A percentile compares a stretch with the other conserved stretches of the same genome.
Conservation (phyloP, 2,113 vertebrate genomes). For the Lates calcarifer region DNA sequence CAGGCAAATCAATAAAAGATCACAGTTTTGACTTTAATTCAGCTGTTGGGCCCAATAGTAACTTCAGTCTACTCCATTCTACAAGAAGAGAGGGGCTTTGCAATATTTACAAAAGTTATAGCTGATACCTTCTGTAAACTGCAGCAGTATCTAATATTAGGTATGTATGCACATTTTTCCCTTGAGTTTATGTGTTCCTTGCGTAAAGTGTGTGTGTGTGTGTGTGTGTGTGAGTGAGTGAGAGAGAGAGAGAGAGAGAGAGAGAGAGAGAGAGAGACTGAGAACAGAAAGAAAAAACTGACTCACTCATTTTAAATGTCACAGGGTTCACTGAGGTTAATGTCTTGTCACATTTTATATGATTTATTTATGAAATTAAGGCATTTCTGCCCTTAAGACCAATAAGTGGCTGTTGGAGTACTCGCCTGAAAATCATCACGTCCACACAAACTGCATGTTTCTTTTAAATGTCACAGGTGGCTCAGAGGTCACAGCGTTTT, state of each 20-base stretch:
- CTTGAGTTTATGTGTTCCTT: conserved; percentile 9
- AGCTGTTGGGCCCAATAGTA: conserved; percentile 10
- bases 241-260: neutral
- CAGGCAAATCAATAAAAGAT: conserved; percentile 39
- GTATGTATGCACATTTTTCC: conserved; percentile 10
- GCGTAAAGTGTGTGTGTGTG: no score
- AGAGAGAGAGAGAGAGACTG: no score
- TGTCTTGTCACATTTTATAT: conserved; percentile 62
- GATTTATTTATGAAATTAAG: conserved; percentile 48
- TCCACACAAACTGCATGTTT: neutral
- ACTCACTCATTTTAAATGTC: conserved; percentile 68
- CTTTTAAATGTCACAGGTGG: conserved; percentile 36
- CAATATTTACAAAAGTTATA: neutral
- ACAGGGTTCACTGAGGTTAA: conserved; percentile 51
- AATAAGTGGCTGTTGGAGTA: conserved; percentile 3
- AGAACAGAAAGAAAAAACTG: conserved; percentile 6
- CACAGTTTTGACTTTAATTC: conserved; percentile 30
- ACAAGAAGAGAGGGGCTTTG: neutral
- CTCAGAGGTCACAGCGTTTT: neutral
- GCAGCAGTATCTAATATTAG: neutral
- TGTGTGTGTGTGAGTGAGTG: neutral
- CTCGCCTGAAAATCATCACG: conserved; percentile 19
- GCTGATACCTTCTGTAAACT: neutral
- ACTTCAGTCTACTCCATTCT: neutral
- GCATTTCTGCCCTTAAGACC: conserved; percentile 44